Percentiles rank a stretch among this genome's conserved stretches.
Conservation (phyloP, 64 coral and sea anemone genomes). For the Trachythela sp. region DNA sequence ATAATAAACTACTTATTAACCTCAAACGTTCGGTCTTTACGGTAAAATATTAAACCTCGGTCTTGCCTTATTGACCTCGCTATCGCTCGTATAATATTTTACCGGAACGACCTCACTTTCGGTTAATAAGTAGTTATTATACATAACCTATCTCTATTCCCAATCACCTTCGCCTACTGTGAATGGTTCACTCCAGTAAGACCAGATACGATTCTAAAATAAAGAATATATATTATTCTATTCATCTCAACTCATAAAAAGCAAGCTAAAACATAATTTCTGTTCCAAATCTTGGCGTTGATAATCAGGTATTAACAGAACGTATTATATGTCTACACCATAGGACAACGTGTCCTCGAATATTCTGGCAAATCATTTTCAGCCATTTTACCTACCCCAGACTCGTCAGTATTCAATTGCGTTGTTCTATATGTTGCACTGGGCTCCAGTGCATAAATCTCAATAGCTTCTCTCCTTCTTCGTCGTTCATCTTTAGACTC, state of each 20-base stretch:
- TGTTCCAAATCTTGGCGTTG: no score
- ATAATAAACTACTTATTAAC: no score
- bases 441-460: background rate
- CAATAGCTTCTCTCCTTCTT: background rate
- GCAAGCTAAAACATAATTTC: background rate
- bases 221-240: background rate
- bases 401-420: background rate
- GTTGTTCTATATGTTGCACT: background rate
- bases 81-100: no score
- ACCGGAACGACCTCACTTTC: no score
- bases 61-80: no score
- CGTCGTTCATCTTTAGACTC: background rate
- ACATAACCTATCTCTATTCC: no score
- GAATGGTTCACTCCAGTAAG: background rate
- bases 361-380: background rate
- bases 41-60: no score
- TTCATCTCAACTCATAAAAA: background rate
- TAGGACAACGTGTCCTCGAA: no score
- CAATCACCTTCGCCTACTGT: background rate
- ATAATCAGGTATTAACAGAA: no score
- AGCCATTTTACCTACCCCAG: background rate
- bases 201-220: background rate
- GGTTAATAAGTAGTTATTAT: no score
- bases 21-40: no score
- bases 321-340: no score